Evolutionary conservation across 2,797 vertebrate genomes (phyloP), one percentile per base, ranked within the genome.

Genomic region (Lutjanus campechanus): DNA sequence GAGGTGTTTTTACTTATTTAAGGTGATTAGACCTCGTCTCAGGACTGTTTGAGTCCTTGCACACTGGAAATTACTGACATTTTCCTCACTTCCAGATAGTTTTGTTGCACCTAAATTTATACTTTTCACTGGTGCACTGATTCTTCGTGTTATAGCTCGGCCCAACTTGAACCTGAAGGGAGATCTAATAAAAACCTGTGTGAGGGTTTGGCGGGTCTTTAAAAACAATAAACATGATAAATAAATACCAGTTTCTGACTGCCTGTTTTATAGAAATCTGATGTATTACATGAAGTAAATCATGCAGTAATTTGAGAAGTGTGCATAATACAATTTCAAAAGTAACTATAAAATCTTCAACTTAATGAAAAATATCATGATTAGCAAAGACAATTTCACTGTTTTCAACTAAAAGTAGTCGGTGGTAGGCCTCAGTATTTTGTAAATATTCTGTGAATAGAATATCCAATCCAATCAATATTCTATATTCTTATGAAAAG

Each of bases 151-250:
- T 25, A 40, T 55, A 40, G 7, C 40, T 51, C 7, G 0, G 13
- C 36, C 20, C 66, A 65, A 11, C 13, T 44, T 58, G 4, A 25
- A 68, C 20, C 3, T n/a, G 15, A 68, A 19, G 4, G 3, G 10
- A 66, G 11, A 29, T 19, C 11, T 16, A 50, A 61, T 36, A 29
- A 65, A 73, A 69, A 44, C 3, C 11, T 5, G 0, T 43, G 7
- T 41, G 13, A 68, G 11, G n/a, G 6, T 62, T 40, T 47, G 25
- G 0, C 8, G 11, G 6, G 8, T 55, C 25, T 69, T 55, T 49
- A 49, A 56, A 63, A 40, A 58, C 50, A 70, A 63, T 56, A 65
- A 58, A 71, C n/a, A 50, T 36, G 47, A 61, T 60, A 20, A 20
- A 76, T 29, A 51, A 16, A 69, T 62, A 41, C 5, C 2, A 13